Base-by-base conservation (phyloP, 2,888 invertebrate species). In the Microctonus aethiopoides region DNA sequence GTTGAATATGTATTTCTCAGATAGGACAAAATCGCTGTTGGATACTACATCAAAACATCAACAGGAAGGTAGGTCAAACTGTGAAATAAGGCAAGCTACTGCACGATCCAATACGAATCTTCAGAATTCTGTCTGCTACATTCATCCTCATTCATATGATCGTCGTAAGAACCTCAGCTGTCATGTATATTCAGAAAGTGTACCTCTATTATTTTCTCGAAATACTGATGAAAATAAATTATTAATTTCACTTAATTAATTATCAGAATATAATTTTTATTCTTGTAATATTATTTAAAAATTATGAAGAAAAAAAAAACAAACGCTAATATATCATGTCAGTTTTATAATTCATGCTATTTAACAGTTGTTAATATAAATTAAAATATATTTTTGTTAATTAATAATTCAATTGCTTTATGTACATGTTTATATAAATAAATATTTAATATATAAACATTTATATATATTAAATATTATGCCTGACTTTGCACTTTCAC, bases 1-100 rank as follows among this genome's bases (percentile, higher is more conserved):
- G 75, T 72, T 76, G 54, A 76, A 76, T 73, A 61, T 79, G 64
- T 76, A 16, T 71, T 77, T 77, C 74, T 66, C 72, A 79, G 79
- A 77, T 68, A 77, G 75, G 64, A 71, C 65, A 20, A 75, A 62
- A 57, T 52, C 65, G 26, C 26, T 56, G 69, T 72, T 69, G 64
- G 72, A 73, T 59, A 62, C 64, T 66, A 70, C 67, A 51, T 72
- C 67, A 71, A 67, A 65, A 67, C 61, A 24, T 64, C 71, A 34
- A 54, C 62, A 61, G 63, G 74, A 75, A 76, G 76, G 76, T 75
- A 76, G 76, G 76, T 75, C 68, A 52, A 62, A 62, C 56, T 11
- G 63, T 34, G 36, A 73, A 70, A 63, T 67, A 20, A 36, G 70
- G 46, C 71, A 29, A 66, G 60, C 64, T 60, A 22, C 64, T 29